phyloP scores from a whole-genome alignment of 2,797 vertebrate species.

The Spinus olivaceus region DNA sequence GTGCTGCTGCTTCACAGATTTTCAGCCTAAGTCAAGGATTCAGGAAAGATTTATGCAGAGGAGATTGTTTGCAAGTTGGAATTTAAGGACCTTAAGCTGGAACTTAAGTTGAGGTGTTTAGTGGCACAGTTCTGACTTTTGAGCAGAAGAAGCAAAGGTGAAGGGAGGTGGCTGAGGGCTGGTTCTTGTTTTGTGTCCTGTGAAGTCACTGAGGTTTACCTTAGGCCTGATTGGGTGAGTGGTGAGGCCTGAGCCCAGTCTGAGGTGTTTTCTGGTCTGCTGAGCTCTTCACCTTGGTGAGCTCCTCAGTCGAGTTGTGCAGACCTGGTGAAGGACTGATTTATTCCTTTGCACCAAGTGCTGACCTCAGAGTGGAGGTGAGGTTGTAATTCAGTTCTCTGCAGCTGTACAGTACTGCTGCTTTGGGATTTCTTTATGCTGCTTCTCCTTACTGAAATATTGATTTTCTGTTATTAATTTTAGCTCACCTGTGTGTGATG shows the following conservation, averaged over 20 bases:
- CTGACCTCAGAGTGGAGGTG: background rate
- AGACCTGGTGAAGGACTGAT: background rate
- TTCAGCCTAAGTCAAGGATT: background rate
- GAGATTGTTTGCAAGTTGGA: background rate
- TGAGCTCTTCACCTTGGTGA: background rate
- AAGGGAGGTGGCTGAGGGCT: background rate
- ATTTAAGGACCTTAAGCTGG: background rate
- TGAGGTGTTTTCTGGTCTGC: background rate
- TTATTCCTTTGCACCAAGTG: background rate
- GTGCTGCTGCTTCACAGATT: background rate
- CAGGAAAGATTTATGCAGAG: background rate
- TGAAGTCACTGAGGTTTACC: background rate
- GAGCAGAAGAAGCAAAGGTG: background rate
- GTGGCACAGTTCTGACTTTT: background rate
- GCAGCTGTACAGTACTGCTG: background rate
- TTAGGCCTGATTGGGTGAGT: background rate
- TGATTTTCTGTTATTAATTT: background rate
- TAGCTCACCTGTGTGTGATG: background rate
- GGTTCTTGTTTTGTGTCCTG: background rate
- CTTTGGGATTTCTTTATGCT: background rate
- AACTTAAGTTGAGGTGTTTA: background rate
- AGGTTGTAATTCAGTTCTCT: background rate
- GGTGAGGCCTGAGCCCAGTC: background rate
- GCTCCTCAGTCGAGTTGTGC: background rate
- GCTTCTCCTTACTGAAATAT: background rate